Percentiles rank a stretch among this genome's conserved stretches.
Evolutionary conservation across 2,888 invertebrate genomes (phyloP).

Genomic region (Cheiracanthium punctorium): DNA sequence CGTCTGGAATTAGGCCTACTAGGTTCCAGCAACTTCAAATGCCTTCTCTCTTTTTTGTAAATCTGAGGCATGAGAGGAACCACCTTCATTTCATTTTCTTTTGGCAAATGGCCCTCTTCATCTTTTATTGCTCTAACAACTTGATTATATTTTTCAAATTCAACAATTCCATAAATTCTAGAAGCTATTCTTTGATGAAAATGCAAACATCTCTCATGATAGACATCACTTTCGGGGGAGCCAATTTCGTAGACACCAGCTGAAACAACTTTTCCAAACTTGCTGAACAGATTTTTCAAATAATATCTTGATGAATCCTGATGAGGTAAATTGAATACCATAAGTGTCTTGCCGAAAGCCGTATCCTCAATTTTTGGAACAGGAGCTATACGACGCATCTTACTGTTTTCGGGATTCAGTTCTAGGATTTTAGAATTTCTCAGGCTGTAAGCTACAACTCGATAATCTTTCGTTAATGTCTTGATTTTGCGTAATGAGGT

Average conservation of each 20-base stretch:
- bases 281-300: slow-evolving; percentile 90
- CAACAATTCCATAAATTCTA: slow-evolving; percentile 90
- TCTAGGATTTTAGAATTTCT: slow-evolving; percentile 86
- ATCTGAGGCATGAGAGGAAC: slow-evolving; percentile 35
- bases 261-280: slow-evolving; percentile 91
- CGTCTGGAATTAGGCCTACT: background rate
- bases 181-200: slow-evolving; percentile 89
- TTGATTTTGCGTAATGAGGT: slow-evolving; percentile 96
- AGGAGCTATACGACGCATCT: slow-evolving; percentile 88
- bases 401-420: slow-evolving; percentile 92
- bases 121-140: slow-evolving; percentile 84
- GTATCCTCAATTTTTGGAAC: slow-evolving; percentile 94
- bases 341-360: slow-evolving; percentile 91
- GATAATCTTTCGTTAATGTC: slow-evolving; percentile 94
- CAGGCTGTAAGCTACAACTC: slow-evolving; percentile 91
- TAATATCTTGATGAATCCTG: slow-evolving; percentile 90
- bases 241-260: slow-evolving; percentile 91
- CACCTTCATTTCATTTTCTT: slow-evolving; percentile 50
- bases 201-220: slow-evolving; percentile 87
- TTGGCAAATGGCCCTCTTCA: slow-evolving; percentile 31
- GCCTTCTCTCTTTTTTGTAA: background rate
- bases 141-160: slow-evolving; percentile 90
- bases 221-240: slow-evolving; percentile 82
- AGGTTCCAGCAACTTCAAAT: background rate
- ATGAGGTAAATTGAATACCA: too few relatives aligned